Percentiles rank a stretch among this genome's conserved stretches.
Evolutionary conservation across 1,140 invertebrate species (phyloP).

Genomic region (fruit fly (Drosophila melanogaster)): DNA sequence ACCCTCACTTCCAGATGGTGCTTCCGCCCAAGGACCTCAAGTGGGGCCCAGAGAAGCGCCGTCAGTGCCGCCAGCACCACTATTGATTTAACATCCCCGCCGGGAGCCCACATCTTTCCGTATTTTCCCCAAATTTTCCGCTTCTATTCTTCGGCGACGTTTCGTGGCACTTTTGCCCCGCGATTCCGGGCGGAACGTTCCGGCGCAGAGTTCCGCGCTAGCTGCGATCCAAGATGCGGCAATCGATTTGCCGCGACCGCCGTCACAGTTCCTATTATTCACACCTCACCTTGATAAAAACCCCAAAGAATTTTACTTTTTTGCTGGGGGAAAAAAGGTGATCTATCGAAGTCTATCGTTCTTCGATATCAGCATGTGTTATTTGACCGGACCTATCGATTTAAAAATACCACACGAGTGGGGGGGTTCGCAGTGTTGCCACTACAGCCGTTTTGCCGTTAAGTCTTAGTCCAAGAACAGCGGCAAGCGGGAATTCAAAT

Average conservation of each 20-base stretch:
- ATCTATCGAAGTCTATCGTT: not conserved
- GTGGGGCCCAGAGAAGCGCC: constrained; percentile 34
- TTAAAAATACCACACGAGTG: too few relatives aligned
- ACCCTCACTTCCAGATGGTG: constrained; percentile 81
- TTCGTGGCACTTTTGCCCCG: constrained; percentile 31
- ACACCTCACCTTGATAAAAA: constrained; percentile 15
- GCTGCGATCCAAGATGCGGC: constrained; percentile 13
- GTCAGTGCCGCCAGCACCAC: constrained; percentile 36
- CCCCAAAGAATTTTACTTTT: constrained; percentile 1
- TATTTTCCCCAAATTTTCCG: not conserved
- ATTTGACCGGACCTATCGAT: too few relatives aligned
- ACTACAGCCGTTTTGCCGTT: too few relatives aligned
- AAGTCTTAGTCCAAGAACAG: too few relatives aligned
- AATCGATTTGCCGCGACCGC: constrained; percentile 35
- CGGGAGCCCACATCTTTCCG: constrained; percentile 23
- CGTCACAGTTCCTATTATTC: constrained; percentile 18
- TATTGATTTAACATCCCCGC: constrained; percentile 74
- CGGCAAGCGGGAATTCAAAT: too few relatives aligned
- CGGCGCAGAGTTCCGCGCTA: constrained; percentile 2
- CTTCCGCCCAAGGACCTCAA: constrained; percentile 57
- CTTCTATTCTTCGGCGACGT: constrained; percentile 13
- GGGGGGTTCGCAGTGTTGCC: too few relatives aligned
- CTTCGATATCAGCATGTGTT: too few relatives aligned
- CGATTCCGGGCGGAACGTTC: not conserved
- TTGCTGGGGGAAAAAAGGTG: not conserved